phyloP scores from a whole-genome alignment of 2,888 invertebrate species.

The Desoria tigrina region DNA sequence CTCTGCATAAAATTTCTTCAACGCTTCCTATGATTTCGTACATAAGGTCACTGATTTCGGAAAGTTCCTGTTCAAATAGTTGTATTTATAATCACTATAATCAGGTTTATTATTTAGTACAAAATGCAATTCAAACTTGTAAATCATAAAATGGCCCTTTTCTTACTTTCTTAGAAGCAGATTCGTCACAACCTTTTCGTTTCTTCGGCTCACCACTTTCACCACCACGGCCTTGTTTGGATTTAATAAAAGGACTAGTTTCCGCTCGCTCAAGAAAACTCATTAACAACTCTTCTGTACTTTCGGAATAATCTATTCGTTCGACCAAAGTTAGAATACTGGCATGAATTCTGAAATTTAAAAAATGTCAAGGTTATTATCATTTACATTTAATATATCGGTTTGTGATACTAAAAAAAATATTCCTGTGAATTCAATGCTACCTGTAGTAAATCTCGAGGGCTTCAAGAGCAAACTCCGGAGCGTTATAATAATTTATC shows the following conservation, averaged over 20 bases:
- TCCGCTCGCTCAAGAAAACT: slow-evolving; percentile 56
- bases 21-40: slow-evolving; percentile 57
- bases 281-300: slow-evolving; percentile 53
- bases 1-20: slow-evolving; percentile 52
- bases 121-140: too few species aligned
- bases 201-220: slow-evolving; percentile 32
- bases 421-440: too few species aligned
- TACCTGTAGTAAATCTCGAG: slow-evolving; percentile 65
- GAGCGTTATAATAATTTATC: slow-evolving; percentile 81
- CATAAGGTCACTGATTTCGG: slow-evolving; percentile 57
- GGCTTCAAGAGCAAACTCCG: slow-evolving; percentile 81
- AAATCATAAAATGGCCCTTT: too few species aligned
- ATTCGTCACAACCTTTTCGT: slow-evolving; percentile 32
- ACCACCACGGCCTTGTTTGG: slow-evolving; percentile 35
- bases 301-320: slow-evolving; percentile 62
- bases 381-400: too few species aligned
- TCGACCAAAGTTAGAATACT: slow-evolving; percentile 85
- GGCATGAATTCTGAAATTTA: slow-evolving; percentile 75
- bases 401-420: neutral
- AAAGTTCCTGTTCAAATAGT: slow-evolving; percentile 54
- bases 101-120: slow-evolving; percentile 1
- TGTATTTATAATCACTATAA: slow-evolving; percentile 11
- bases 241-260: slow-evolving; percentile 47
- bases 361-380: too few species aligned
- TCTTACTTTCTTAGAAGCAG: slow-evolving; percentile 34